Evolutionary conservation across 2,888 invertebrate species (phyloP).

Genomic region (Nycteola revayana): DNA sequence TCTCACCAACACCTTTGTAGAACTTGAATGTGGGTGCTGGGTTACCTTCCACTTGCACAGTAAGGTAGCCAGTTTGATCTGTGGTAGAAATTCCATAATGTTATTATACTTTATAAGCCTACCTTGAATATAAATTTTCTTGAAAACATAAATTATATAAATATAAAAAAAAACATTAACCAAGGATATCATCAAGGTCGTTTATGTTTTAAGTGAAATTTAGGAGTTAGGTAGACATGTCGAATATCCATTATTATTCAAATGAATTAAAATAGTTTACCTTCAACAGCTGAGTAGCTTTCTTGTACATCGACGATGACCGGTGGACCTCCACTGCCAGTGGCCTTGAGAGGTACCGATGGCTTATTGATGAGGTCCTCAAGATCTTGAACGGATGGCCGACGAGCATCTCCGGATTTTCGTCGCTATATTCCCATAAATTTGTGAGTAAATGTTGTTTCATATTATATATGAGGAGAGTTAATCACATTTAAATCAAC

Average conservation of each 20-base stretch:
- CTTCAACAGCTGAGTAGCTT: slow-evolving; percentile 98
- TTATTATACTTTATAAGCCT: neutral
- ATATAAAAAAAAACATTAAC: too few species aligned
- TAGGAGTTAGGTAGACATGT: too few species aligned
- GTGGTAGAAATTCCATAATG: slow-evolving; percentile 13
- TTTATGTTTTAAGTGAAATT: too few species aligned
- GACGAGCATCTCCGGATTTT: slow-evolving; percentile 94
- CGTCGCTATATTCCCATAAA: slow-evolving; percentile 82
- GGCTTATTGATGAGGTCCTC: slow-evolving; percentile 95
- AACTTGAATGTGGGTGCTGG: slow-evolving; percentile 97
- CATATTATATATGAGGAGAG: slow-evolving; percentile 12
- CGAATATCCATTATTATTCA: too few species aligned
- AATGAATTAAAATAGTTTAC: slow-evolving; percentile 82
- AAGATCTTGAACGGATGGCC: slow-evolving; percentile 94
- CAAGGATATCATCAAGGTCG: too few species aligned
- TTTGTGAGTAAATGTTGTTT: slow-evolving; percentile 30
- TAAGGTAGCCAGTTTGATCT: slow-evolving; percentile 97
- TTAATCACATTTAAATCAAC: slow-evolving; percentile 59
- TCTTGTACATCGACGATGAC: slow-evolving; percentile 96
- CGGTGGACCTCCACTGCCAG: slow-evolving; percentile 92
- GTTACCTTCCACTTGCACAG: slow-evolving; percentile 95
- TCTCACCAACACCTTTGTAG: slow-evolving; percentile 96
- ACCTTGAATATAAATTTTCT: too few species aligned
- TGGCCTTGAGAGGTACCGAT: slow-evolving; percentile 92
- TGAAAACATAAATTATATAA: too few species aligned